phyloP scores from a whole-genome alignment of 2,797 vertebrate species.

The Sebastes oblongus region DNA sequence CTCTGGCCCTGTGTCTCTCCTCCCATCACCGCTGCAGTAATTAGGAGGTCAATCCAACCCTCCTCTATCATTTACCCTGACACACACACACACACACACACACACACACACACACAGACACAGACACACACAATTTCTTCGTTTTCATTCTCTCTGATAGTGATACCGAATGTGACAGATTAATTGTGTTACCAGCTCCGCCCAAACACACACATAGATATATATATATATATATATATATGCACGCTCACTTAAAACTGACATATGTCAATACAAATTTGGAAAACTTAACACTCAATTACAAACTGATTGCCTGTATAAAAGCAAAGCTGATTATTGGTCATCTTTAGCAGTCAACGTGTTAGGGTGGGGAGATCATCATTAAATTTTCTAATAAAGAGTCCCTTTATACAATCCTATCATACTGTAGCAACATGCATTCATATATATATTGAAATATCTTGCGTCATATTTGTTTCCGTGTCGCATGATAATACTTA shows the following conservation, averaged over 20 bases:
- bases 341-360: background rate
- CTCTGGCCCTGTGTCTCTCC: conserved; percentile 88
- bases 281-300: background rate
- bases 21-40: conserved; percentile 95
- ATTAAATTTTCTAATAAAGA: background rate
- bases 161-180: conserved; percentile 12
- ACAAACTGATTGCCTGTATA: background rate
- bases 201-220: background rate
- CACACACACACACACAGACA: conserved; percentile 11
- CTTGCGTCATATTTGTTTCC: background rate
- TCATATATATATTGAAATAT: background rate
- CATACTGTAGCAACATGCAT: background rate
- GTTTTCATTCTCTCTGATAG: background rate
- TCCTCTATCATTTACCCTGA: conserved; percentile 90
- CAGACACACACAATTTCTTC: background rate
- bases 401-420: background rate
- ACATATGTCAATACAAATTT: background rate
- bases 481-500: background rate
- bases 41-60: conserved; percentile 96
- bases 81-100: conserved; percentile 12
- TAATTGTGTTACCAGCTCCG: background rate
- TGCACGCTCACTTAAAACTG: background rate
- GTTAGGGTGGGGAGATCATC: background rate
- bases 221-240: background rate
- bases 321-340: background rate